Percentiles rank a stretch among this genome's conserved stretches.
Evolutionary conservation across 1,140 invertebrate species (phyloP).

Genomic region (Leptopilina boulardi): DNA sequence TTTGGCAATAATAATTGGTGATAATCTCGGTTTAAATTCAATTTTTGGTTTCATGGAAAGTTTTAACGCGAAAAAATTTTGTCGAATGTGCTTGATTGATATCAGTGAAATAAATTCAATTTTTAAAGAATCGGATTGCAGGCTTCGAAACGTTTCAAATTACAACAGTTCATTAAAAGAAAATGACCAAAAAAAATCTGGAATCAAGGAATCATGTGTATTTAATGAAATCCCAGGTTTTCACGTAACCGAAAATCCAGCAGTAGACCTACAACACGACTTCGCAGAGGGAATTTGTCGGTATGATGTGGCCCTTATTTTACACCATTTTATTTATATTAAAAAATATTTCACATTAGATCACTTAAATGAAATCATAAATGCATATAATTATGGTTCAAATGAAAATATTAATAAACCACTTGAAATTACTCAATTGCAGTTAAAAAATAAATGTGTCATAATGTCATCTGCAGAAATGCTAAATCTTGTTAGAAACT

Average conservation of each 20-base stretch:
- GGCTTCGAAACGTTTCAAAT: not conserved
- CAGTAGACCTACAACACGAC: conserved; percentile 62
- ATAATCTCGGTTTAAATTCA: not conserved
- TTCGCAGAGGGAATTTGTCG: conserved; percentile 56
- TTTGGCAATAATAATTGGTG: not conserved
- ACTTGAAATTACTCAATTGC: conserved; percentile 37
- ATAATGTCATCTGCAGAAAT: conserved; percentile 44
- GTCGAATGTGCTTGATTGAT: not conserved
- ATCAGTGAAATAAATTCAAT: not conserved
- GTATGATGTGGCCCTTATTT: conserved; percentile 55
- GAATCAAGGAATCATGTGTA: not conserved
- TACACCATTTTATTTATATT: conserved; percentile 52
- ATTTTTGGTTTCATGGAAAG: not conserved
- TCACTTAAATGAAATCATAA: conserved; percentile 50
- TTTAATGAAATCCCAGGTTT: conserved; percentile 44
- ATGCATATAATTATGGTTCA: conserved; percentile 28
- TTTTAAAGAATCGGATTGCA: not conserved
- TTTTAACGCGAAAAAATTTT: not conserved
- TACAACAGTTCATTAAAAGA: not conserved
- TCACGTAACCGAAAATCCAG: conserved; percentile 55
- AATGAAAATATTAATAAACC: conserved; percentile 36
- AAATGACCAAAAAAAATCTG: not conserved
- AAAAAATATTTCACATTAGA: conserved; percentile 55
- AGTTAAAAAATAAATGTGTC: conserved; percentile 41
- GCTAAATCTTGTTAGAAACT: conserved; percentile 35